Conservation (phyloP, 2,113 vertebrate species). For the Hemicordylus capensis region DNA sequence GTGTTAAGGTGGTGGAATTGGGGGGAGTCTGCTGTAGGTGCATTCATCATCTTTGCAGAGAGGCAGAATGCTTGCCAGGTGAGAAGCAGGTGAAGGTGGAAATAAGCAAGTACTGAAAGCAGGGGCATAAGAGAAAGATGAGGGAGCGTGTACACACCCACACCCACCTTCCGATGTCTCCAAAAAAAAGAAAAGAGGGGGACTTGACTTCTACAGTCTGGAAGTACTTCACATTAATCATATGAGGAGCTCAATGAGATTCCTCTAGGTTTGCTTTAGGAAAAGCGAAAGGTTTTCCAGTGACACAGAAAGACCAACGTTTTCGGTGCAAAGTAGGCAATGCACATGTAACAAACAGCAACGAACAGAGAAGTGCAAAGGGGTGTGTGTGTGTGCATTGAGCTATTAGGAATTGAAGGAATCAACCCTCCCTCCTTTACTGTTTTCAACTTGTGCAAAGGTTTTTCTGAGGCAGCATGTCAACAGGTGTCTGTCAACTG, state of each 20-base stretch:
- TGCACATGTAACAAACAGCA: fast-evolving
- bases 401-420: background rate
- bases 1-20: background rate
- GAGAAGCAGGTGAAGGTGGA: background rate
- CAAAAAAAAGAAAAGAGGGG: background rate
- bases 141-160: background rate
- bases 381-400: background rate
- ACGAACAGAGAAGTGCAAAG: fast-evolving
- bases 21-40: background rate
- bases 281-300: background rate
- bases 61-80: background rate
- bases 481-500: background rate
- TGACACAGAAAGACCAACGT: fast-evolving
- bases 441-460: conserved; percentile 51
- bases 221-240: background rate
- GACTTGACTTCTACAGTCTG: background rate
- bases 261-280: background rate
- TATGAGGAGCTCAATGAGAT: background rate
- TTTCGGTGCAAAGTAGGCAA: background rate
- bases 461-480: background rate
- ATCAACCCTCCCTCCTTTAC: background rate
- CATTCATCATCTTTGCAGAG: background rate
- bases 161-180: background rate
- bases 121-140: background rate
- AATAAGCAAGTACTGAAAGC: background rate